Evolutionary conservation across 2,888 invertebrate species (phyloP), one percentile per base, ranked within the genome.

Genomic region (Machimus rusticus): DNA sequence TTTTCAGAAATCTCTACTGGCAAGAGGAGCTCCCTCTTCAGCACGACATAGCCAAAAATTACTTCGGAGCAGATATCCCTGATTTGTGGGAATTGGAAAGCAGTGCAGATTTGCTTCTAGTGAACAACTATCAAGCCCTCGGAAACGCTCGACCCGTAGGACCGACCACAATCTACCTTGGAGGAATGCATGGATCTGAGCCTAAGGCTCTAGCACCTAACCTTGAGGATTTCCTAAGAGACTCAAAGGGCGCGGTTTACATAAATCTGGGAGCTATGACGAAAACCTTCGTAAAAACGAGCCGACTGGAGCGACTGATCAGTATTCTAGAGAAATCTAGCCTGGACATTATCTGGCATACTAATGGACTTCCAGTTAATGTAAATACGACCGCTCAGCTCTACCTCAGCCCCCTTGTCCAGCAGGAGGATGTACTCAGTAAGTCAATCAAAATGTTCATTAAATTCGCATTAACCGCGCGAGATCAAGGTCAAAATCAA

Each of bases 341-440:
- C 81, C 86, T 90, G 76, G 89, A 90, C 89, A 87, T 90, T 79
- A 86, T 90, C 34, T 90, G 90, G 89, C 90, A 90, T 88, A 89
- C 89, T 79, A 90, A 89, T 88, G 90, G 89, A 78, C 86, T 89
- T 76, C 85, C 88, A 82, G 86, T 88, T 51, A 78, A 82, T 9
- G 78, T 89, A 23, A 90, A 90, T 87, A 90, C 89, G 78, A 89
- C 90, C 4, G 87, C 88, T 23, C 89, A 88, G 81, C 86, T 90
- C 19, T 90, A 89, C 87, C 89, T 89, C 19, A 88, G 89, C 23
- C 46, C 86, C 31, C 81, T 89, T 87, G 88, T 90, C 16, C 89
- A 89, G 66, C 90, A 90, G 87, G 90, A 90, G 86, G 89, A 88
- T 81, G 85, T 90, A 37, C 86, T 90, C 76, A 89, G 90, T 90